Evolutionary conservation across 2,888 invertebrate species (phyloP).

Genomic region (Dioctria rufipes): DNA sequence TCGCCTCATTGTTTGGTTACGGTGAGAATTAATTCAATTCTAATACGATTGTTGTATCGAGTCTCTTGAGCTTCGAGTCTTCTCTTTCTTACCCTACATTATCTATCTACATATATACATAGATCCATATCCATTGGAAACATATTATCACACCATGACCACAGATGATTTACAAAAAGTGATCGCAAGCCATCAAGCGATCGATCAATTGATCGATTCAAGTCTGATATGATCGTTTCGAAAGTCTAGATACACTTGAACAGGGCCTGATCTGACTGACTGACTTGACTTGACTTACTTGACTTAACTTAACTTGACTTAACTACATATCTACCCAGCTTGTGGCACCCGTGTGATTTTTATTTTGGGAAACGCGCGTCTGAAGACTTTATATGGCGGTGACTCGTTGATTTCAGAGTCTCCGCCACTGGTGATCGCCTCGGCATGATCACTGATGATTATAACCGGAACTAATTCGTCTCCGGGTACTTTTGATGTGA

Average conservation of each 20-base stretch:
- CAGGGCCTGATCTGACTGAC: too few species aligned
- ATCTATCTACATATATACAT: too few species aligned
- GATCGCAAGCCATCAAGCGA: constrained; percentile 4
- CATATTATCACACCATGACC: too few species aligned
- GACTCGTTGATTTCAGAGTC: too few species aligned
- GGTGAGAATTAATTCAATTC: constrained; percentile 58
- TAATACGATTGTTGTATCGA: constrained; percentile 36
- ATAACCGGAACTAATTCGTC: constrained; percentile 46
- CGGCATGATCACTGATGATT: constrained; percentile 6
- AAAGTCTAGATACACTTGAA: neutral
- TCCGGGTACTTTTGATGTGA: constrained; percentile 56
- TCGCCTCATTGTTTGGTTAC: constrained; percentile 54
- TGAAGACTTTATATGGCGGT: too few species aligned
- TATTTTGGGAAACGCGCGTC: too few species aligned
- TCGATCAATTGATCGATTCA: constrained; percentile 27
- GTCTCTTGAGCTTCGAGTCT: neutral
- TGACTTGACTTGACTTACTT: neutral
- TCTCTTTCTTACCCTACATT: too few species aligned
- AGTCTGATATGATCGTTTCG: constrained; percentile 24
- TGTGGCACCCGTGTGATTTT: too few species aligned
- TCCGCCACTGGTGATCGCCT: neutral
- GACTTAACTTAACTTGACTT: too few species aligned
- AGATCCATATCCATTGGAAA: too few species aligned
- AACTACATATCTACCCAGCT: too few species aligned
- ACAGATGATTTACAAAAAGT: constrained; percentile 1